Evolutionary conservation across 2,113 vertebrate genomes (phyloP).

Genomic region (Hydropotes inermis): DNA sequence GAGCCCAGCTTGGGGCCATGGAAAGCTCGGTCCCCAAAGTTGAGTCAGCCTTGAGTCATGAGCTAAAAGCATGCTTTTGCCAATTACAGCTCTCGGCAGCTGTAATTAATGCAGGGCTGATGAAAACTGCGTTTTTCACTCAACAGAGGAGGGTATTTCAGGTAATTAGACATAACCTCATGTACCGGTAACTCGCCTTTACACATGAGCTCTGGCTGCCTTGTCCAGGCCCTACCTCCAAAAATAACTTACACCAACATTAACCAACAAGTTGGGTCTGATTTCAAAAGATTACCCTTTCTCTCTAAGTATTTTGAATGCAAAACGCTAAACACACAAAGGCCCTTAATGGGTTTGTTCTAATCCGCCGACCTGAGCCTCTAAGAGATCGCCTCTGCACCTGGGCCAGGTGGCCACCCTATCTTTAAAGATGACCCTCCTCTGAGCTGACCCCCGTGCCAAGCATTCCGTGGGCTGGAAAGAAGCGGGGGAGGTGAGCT

Average conservation of each 20-base stretch:
- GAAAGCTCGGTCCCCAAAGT: conserved; percentile 72
- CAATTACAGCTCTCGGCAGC: conserved; percentile 77
- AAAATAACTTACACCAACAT: conserved; percentile 47
- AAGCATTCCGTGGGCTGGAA: rapidly evolving
- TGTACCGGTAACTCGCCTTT: conserved; percentile 66
- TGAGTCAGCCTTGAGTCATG: conserved; percentile 84
- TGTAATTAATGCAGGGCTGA: conserved; percentile 76
- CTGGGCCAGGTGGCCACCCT: rapidly evolving
- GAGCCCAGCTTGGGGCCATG: conserved; percentile 77
- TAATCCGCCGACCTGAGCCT: neutral
- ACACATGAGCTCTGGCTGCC: neutral
- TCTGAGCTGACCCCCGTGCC: rapidly evolving
- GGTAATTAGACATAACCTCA: conserved; percentile 75
- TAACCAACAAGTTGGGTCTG: conserved; percentile 57
- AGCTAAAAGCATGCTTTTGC: conserved; percentile 74
- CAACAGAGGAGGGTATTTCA: conserved; percentile 70
- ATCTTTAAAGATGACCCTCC: rapidly evolving
- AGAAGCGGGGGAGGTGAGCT: neutral
- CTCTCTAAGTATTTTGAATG: neutral
- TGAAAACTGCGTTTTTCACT: conserved; percentile 77
- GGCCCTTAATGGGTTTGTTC: neutral
- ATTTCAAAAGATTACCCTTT: neutral
- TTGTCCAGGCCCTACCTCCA: neutral
- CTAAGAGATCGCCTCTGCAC: neutral
- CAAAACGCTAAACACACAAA: neutral